These are phyloP conservation scores for Mormyrus iriodes DNA, from an alignment of 2,113 vertebrate genomes.

Conservation along the genomic window DNA sequence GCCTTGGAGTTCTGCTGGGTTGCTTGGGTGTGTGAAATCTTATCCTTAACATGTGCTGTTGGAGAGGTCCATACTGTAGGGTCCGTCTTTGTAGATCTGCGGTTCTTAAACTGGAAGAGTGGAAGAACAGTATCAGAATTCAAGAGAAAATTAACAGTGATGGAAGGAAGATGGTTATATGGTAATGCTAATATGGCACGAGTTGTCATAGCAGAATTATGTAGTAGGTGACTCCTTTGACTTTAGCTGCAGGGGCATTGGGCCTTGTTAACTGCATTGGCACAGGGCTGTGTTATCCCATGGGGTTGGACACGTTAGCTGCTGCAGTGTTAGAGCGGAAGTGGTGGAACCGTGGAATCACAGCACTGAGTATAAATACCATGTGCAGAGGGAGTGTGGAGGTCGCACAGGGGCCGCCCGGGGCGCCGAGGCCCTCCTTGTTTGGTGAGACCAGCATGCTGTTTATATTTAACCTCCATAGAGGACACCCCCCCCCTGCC, in stretches of 20 bases:
- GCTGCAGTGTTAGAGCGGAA: not conserved
- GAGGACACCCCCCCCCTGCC: not conserved
- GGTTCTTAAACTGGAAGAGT: not conserved
- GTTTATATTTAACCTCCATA: constrained; percentile 41
- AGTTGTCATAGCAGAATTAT: not conserved
- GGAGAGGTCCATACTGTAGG: not conserved
- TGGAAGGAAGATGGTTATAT: not conserved
- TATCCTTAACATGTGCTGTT: not conserved
- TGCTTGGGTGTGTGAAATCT: not conserved
- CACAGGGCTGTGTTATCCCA: not conserved
- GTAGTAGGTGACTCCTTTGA: not conserved
- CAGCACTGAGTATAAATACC: not conserved
- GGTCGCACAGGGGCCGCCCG: not conserved
- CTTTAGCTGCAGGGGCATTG: not conserved
- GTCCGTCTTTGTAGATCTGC: not conserved
- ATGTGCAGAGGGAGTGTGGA: not conserved
- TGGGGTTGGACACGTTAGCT: not conserved
- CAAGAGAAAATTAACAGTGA: not conserved
- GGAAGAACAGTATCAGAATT: not conserved
- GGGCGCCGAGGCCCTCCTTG: not conserved
- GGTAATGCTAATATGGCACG: not conserved
- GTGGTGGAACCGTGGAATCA: not conserved
- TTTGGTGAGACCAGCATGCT: constrained; percentile 21
- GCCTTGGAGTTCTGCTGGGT: not conserved
- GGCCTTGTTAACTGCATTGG: not conserved